phyloP scores from a whole-genome alignment of 92 coral and sea anemone species.

The Hydrozoanthus gracilis region DNA sequence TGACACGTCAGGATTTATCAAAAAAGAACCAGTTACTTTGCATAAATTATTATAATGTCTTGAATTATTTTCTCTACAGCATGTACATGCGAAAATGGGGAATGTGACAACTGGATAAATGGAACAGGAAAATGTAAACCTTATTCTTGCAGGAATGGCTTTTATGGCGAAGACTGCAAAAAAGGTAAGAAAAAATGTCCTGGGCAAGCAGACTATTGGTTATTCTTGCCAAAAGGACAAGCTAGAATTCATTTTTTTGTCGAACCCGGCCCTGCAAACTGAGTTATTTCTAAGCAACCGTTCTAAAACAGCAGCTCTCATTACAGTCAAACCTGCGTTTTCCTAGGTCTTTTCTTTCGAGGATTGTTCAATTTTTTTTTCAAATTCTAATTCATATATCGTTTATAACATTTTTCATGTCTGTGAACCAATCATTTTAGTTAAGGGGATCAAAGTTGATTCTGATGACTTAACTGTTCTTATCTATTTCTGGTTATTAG shows the following conservation, averaged over 20 bases:
- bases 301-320: no score
- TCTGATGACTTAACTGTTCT: neutral
- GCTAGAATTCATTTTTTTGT: no score
- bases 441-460: neutral
- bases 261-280: no score
- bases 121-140: constrained; percentile 82
- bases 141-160: constrained; percentile 77
- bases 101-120: constrained; percentile 74
- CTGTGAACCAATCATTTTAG: no score
- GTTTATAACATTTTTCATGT: no score
- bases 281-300: no score
- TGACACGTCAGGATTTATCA: neutral
- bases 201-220: neutral
- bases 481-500: constrained; percentile 17
- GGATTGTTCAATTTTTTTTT: no score
- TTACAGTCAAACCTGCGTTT: no score
- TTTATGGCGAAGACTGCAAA: constrained; percentile 74
- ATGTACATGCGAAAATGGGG: constrained; percentile 79
- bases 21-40: neutral
- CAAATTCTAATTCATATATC: no score
- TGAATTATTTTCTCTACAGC: constrained; percentile 47
- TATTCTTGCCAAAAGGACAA: neutral
- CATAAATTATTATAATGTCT: neutral
- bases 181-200: constrained; percentile 57
- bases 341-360: no score